Evolutionary conservation across 2,797 vertebrate species (phyloP).

Genomic region (Lagocephalus sceleratus): DNA sequence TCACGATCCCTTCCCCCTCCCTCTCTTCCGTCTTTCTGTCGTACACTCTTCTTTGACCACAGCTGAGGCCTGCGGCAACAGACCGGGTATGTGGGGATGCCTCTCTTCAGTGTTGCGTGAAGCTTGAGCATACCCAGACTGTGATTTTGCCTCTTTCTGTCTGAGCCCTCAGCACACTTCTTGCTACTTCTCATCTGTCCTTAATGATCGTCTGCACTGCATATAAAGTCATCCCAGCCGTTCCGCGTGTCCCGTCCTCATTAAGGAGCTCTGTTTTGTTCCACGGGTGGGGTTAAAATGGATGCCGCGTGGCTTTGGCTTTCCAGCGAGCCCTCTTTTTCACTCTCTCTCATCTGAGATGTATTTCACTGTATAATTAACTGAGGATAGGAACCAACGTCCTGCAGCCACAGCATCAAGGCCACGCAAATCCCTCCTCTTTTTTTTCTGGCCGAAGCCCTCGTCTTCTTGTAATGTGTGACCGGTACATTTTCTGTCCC

Average conservation of each 20-base stretch:
- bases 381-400: conserved; percentile 33
- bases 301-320: conserved; percentile 24
- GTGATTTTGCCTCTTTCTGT: no score
- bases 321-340: no score
- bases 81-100: no score
- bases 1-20: background rate
- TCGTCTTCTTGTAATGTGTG: conserved; percentile 31
- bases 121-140: no score
- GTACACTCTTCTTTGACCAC: conserved; percentile 16
- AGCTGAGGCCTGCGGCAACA: conserved; percentile 24
- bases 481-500: background rate
- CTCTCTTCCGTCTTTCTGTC: background rate
- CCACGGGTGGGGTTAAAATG: no score
- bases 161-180: no score
- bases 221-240: no score
- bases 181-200: no score
- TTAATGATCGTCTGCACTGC: no score
- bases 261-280: no score
- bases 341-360: conserved; percentile 30
- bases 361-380: no score
- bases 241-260: background rate
- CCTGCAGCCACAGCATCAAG: conserved; percentile 8
- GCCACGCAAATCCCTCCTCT: conserved; percentile 20
- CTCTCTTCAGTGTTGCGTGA: no score
- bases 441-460: conserved; percentile 24